phyloP scores from a whole-genome alignment of 2,888 invertebrate species.

The Idaea dimidiata region DNA sequence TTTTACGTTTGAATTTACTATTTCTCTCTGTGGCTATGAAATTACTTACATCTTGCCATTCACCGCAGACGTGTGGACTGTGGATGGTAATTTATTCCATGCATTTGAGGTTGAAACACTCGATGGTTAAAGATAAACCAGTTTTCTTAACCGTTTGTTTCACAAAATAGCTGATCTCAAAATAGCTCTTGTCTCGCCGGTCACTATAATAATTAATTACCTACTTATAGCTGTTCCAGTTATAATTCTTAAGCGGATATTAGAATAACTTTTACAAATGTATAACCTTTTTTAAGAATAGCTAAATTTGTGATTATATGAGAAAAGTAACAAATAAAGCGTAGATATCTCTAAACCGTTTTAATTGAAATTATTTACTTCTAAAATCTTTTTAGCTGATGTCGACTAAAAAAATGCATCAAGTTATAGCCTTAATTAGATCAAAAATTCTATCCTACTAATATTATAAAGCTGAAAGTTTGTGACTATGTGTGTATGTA shows the following conservation, averaged over 20 bases:
- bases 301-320: conserved; percentile 17
- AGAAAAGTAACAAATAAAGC: neutral
- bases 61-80: conserved; percentile 37
- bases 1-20: conserved; percentile 54
- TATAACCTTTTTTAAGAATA: conserved; percentile 26
- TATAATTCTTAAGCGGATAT: conserved; percentile 20
- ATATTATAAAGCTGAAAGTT: too few species aligned
- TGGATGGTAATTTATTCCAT: conserved; percentile 35
- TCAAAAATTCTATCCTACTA: too few species aligned
- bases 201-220: conserved; percentile 9
- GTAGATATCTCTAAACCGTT: too few species aligned
- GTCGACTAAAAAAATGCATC: too few species aligned
- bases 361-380: too few species aligned
- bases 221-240: conserved; percentile 15
- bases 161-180: conserved; percentile 27
- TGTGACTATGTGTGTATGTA: too few species aligned
- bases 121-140: conserved; percentile 33
- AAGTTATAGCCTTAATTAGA: too few species aligned
- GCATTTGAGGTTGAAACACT: conserved; percentile 35
- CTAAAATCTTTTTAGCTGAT: too few species aligned
- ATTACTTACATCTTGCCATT: conserved; percentile 48
- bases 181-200: conserved; percentile 11
- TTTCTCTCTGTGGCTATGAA: conserved; percentile 41
- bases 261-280: conserved; percentile 22
- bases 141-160: conserved; percentile 29